phyloP scores from a whole-genome alignment of 2,888 invertebrate species.

The Nemotelus pantherinus region DNA sequence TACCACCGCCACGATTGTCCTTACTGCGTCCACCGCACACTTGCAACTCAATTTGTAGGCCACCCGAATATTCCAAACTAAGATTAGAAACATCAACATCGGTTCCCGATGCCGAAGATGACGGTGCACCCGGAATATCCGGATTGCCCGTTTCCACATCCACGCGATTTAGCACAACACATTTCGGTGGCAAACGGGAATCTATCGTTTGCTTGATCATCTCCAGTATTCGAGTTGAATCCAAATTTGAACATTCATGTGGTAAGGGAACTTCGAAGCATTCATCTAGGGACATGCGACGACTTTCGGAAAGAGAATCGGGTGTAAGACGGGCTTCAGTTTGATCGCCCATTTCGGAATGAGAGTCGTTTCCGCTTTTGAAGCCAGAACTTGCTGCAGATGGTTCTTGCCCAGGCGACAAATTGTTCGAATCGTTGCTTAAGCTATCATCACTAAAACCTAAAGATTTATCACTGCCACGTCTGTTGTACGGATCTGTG shows the following conservation, averaged over 20 bases:
- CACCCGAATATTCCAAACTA: slow-evolving; percentile 81
- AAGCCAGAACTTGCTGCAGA: slow-evolving; percentile 71
- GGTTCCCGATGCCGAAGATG: slow-evolving; percentile 53
- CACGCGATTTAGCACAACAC: slow-evolving; percentile 68
- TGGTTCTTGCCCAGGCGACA: slow-evolving; percentile 68
- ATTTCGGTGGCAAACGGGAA: slow-evolving; percentile 78
- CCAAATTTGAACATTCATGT: slow-evolving; percentile 81
- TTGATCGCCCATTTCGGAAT: slow-evolving; percentile 70
- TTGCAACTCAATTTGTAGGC: slow-evolving; percentile 85
- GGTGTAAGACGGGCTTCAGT: slow-evolving; percentile 64
- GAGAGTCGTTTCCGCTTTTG: slow-evolving; percentile 65
- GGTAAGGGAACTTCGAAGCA: slow-evolving; percentile 80
- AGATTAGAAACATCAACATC: slow-evolving; percentile 67
- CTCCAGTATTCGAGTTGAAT: slow-evolving; percentile 81
- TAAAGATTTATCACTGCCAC: slow-evolving; percentile 76
- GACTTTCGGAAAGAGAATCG: slow-evolving; percentile 61
- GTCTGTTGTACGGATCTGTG: slow-evolving; percentile 65
- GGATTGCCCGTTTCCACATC: slow-evolving; percentile 58
- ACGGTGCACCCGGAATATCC: slow-evolving; percentile 27
- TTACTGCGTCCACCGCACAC: slow-evolving; percentile 76
- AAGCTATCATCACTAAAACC: slow-evolving; percentile 79
- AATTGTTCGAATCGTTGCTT: slow-evolving; percentile 72
- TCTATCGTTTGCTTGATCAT: slow-evolving; percentile 83
- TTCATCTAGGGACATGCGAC: slow-evolving; percentile 61
- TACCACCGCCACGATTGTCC: slow-evolving; percentile 73